These are phyloP conservation scores for Octodonta nipae DNA, from an alignment of 2,888 invertebrate genomes.

Conservation along the genomic window DNA sequence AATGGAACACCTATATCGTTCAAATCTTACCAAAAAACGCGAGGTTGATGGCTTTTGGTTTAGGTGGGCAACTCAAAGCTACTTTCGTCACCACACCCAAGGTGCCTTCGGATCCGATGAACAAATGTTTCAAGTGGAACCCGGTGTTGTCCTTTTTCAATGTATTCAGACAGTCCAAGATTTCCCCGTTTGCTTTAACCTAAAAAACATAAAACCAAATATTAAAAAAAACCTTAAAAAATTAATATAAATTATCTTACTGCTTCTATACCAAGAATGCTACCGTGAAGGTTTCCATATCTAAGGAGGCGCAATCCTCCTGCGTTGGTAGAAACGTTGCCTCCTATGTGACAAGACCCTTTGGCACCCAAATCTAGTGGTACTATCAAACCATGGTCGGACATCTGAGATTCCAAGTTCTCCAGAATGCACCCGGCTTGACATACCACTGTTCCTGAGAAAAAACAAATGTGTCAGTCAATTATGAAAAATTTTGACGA, in stretches of 20 bases:
- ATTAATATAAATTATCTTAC: constrained; percentile 41
- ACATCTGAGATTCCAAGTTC: constrained; percentile 61
- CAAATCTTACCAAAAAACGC: constrained; percentile 68
- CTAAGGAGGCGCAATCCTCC: constrained; percentile 87
- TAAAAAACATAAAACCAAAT: constrained; percentile 26
- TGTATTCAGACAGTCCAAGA: constrained; percentile 72
- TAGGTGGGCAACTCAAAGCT: constrained; percentile 76
- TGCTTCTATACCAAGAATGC: constrained; percentile 80
- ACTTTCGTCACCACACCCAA: constrained; percentile 87
- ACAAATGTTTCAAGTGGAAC: constrained; percentile 89
- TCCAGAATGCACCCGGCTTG: constrained; percentile 92
- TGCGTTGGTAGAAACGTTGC: constrained; percentile 92
- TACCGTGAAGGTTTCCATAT: constrained; percentile 90
- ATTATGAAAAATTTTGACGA: no score
- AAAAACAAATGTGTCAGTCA: no score
- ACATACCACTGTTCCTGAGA: constrained; percentile 60
- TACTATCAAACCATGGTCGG: constrained; percentile 69
- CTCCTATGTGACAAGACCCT: constrained; percentile 89
- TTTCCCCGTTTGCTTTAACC: constrained; percentile 73
- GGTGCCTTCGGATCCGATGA: constrained; percentile 95
- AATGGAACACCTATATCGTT: no score
- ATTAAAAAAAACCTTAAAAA: background rate
- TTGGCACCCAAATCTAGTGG: constrained; percentile 95
- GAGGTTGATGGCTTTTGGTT: constrained; percentile 68
- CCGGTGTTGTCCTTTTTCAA: constrained; percentile 96